Percentiles rank a stretch among this genome's conserved stretches.
Conservation (phyloP, 2,888 invertebrate genomes). For the Epinotia demarniana region DNA sequence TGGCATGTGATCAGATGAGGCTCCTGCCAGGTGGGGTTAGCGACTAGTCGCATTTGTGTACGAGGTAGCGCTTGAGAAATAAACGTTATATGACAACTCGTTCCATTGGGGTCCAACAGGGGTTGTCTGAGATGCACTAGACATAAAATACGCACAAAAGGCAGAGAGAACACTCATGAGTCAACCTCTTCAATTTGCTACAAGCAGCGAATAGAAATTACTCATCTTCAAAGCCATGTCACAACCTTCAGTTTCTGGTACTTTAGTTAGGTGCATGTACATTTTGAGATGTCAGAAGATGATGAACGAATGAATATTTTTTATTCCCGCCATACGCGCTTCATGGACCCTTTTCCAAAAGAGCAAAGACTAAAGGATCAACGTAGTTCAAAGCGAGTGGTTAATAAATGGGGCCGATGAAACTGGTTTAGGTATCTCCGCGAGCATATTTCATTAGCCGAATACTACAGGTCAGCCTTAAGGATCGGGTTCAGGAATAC, state of each 20-base stretch:
- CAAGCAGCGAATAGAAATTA: conserved; percentile 2
- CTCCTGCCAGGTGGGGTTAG: conserved; percentile 58
- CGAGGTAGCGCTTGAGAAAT: conserved; percentile 52
- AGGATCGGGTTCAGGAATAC: conserved; percentile 43
- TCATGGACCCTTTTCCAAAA: not conserved
- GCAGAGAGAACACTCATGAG: conserved; percentile 10
- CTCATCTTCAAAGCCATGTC: conserved; percentile 21
- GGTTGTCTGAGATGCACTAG: conserved; percentile 26
- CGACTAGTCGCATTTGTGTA: conserved; percentile 52
- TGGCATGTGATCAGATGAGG: conserved; percentile 77
- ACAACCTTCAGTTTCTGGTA: conserved; percentile 1
- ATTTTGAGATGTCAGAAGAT: conserved; percentile 2
- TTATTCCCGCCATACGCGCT: too few species aligned
- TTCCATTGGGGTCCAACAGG: conserved; percentile 8
- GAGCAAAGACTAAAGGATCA: not conserved
- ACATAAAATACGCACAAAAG: conserved; percentile 21
- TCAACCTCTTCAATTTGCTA: conserved; percentile 18
- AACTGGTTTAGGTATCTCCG: not conserved
- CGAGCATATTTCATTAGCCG: conserved; percentile 19
- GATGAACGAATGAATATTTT: too few species aligned
- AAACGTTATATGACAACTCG: conserved; percentile 46
- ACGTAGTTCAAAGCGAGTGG: conserved; percentile 10
- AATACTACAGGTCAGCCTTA: conserved; percentile 17
- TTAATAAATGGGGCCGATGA: not conserved
- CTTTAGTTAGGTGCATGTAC: conserved; percentile 2